Evolutionary conservation across 2,888 invertebrate species (phyloP), one percentile per base, ranked within the genome.

Genomic region (Lymantria monacha): DNA sequence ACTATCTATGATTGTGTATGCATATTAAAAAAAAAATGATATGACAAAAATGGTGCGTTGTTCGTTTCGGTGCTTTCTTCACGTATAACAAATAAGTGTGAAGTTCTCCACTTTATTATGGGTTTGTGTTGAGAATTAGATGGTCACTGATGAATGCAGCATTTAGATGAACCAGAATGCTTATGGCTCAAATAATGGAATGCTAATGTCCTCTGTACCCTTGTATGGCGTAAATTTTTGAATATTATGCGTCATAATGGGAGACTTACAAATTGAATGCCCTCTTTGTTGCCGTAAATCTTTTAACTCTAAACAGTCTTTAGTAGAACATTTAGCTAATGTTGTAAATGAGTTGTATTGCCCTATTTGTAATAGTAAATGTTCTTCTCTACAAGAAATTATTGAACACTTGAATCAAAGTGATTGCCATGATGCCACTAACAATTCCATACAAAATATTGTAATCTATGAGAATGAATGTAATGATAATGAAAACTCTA

Each of bases 221-320:
- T 54, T 42, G 37, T 51, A 13, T 59, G 51, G 55, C 51, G 49
- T 55, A 57, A 46, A 52, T 42, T 52, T 22, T 51, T 36, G 36
- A 11, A 12, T 41, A 41, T 22, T 9, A 15, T 41, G 13, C 41
- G 57, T 41, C 61, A 84, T 66, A 70, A 93, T 94, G 94, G 93
- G 90, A 74, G 88, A 91, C 49, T 66, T 73, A 76, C 72, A 64
- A 72, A 91, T 70, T 74, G 86, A 76, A 59, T 95, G 95, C 65
- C 94, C 95, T 38, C 85, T 94, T 74, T 95, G 95, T 76, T 95
- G 95, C 70, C 92, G 91, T 55, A 92, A 93, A 74, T 92, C 87
- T 51, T 95, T 95, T 83, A 75, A 83, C 55, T 92, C 92, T 51
- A 92, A 91, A 57, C 81, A 91, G 85, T 69, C 93, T 87, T 82